These are phyloP conservation scores for Phycodurus eques DNA, from an alignment of 2,113 vertebrate genomes.

Conservation along the genomic window DNA sequence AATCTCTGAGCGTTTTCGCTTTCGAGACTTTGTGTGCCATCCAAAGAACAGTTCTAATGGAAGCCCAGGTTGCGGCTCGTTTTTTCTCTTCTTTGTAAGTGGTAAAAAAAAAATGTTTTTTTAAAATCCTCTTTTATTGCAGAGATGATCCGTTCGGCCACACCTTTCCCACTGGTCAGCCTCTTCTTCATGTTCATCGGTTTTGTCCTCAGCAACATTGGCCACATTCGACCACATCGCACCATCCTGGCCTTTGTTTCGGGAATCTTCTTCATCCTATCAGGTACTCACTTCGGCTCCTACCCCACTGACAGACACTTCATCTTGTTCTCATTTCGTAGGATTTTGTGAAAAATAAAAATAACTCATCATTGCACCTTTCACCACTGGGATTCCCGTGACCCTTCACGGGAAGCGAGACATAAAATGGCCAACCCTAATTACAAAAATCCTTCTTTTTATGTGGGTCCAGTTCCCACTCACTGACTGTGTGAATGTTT, in stretches of 20 bases:
- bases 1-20: constrained; percentile 1
- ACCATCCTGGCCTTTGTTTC: constrained; percentile 96
- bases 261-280: constrained; percentile 96
- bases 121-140: constrained; percentile 1
- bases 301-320: not conserved
- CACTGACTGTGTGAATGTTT: too few species aligned
- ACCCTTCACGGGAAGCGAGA: not conserved
- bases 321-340: not conserved
- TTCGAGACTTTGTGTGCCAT: constrained; percentile 10
- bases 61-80: not conserved
- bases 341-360: not conserved
- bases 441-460: too few species aligned
- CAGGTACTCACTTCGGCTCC: constrained; percentile 68
- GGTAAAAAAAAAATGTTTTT: not conserved
- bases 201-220: constrained; percentile 92
- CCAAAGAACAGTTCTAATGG: not conserved
- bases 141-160: constrained; percentile 97
- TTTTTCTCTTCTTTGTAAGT: not conserved
- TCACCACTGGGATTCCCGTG: not conserved
- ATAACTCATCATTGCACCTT: not conserved
- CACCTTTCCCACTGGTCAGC: constrained; percentile 94
- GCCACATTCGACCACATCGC: constrained; percentile 89
- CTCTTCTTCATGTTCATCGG: constrained; percentile 99
- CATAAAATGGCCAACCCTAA: not conserved
- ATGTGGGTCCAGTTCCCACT: too few species aligned